Base-by-base conservation (phyloP, 2,113 vertebrate genomes). In the Cynopterus brachyotis region DNA sequence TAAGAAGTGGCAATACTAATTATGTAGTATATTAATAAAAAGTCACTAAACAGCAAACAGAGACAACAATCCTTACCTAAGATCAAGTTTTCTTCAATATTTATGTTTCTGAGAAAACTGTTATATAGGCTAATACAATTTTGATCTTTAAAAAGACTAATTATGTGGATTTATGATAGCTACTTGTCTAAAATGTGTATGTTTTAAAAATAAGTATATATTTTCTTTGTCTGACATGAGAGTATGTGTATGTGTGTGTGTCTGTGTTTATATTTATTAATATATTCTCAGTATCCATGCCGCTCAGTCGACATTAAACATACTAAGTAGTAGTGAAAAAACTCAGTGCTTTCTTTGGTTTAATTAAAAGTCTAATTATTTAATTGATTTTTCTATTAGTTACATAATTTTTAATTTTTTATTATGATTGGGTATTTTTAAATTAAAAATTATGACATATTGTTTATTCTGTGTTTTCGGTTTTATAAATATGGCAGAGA, bases 401-500 rank as follows among this genome's bases (percentile, higher is more conserved):
- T 66, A 96, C 90, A 95, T 9, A 85, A 85, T 94, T 42, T 79
- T 92, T 47, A 82, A 96, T 89, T 85, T 95, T 97, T 96, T 96
- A 97, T 97, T 97, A 95, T 80, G 89, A 94, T 81, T 96, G 81
- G 55, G 80, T 96, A 96, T 95, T 67, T 94, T 55, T 64, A 94
- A 94, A 96, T 96, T 96, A 97, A 98, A 98, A 97, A 96, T 42
- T 62, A 89, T 59, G 82, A 59, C 92, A 96, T 94, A 92, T 95
- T 97, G 67, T 47, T 97, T 96, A 72, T 87, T 97, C 57, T 86
- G 76, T 88, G 50, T 97, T 53, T 96, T 86, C 64, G 93, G 59
- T 82, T 96, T 97, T 98, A 96, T 67, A 97, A 96, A 98, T 97
- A 59, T 26, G 22, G 55, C 35, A 97, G 94, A 97, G 87, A 94